A percentile compares a stretch with the other conserved stretches of the same genome.
phyloP scores from a whole-genome alignment of 2,888 invertebrate species.

The Lydus trimaculatus region DNA sequence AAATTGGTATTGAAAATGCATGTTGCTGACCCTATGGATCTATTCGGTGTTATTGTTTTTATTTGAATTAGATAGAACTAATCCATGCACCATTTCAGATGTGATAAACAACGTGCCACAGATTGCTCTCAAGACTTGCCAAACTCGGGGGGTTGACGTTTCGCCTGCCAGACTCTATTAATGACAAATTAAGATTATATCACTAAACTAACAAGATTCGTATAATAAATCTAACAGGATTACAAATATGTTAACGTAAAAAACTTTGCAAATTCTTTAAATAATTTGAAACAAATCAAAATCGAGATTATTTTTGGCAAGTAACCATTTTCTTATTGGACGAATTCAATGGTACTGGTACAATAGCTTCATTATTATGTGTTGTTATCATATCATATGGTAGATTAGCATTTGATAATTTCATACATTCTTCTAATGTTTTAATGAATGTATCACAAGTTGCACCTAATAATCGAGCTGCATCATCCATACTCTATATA shows the following conservation, averaged over 20 bases:
- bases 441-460: slow-evolving; percentile 86
- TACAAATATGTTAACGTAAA: neutral
- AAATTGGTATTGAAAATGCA: no score
- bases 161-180: no score
- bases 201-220: neutral
- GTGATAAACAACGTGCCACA: no score
- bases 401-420: slow-evolving; percentile 62
- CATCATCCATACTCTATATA: slow-evolving; percentile 74
- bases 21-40: no score
- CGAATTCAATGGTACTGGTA: slow-evolving; percentile 46
- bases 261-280: no score
- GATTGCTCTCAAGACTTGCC: no score
- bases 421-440: slow-evolving; percentile 83
- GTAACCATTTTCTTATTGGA: slow-evolving; percentile 45
- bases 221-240: neutral
- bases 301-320: slow-evolving; percentile 11
- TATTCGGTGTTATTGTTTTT: no score
- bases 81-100: no score
- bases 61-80: no score
- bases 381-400: slow-evolving; percentile 55
- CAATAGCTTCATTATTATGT: slow-evolving; percentile 42
- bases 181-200: neutral
- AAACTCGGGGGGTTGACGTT: no score
- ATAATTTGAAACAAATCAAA: neutral
- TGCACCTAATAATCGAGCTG: slow-evolving; percentile 74